Conservation (phyloP, 2,888 invertebrate genomes). For the Hemistola chrysoprasaria region DNA sequence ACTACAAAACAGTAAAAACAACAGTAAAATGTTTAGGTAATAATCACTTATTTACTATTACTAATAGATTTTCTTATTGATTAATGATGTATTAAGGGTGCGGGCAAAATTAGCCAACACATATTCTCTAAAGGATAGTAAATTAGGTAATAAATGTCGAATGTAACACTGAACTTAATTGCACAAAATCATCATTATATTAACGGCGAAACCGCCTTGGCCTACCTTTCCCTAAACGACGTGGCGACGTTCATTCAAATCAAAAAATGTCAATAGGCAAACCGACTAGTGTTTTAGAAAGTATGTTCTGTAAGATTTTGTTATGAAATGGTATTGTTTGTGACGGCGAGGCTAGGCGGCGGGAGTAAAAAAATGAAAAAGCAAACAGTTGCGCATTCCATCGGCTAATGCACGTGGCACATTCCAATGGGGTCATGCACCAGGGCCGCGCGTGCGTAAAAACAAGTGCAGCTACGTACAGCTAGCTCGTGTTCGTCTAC, state of each 20-base stretch:
- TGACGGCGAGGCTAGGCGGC: constrained; percentile 49
- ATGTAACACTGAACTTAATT: constrained; percentile 20
- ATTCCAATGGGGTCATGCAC: constrained; percentile 80
- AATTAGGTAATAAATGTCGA: constrained; percentile 12
- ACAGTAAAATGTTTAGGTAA: too few species aligned
- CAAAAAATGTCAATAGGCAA: constrained; percentile 31
- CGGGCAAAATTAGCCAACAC: neutral
- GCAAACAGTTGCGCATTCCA: constrained; percentile 81
- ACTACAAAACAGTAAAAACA: too few species aligned
- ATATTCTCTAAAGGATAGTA: constrained; percentile 8
- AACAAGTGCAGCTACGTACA: constrained; percentile 77
- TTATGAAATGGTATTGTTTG: constrained; percentile 78
- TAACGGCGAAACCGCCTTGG: constrained; percentile 30
- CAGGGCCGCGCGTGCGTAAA: constrained; percentile 70
- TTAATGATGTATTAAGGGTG: neutral
- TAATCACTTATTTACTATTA: too few species aligned
- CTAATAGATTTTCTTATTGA: too few species aligned
- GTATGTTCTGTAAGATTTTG: constrained; percentile 62
- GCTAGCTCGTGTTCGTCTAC: too few species aligned
- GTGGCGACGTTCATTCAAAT: constrained; percentile 25
- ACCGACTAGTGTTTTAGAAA: constrained; percentile 60
- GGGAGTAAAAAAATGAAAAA: constrained; percentile 62
- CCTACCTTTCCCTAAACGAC: constrained; percentile 38
- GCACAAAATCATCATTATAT: constrained; percentile 26
- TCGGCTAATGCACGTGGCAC: constrained; percentile 77